phyloP scores from a whole-genome alignment of 1,140 invertebrate species.

The Globodera ellingtonae region DNA sequence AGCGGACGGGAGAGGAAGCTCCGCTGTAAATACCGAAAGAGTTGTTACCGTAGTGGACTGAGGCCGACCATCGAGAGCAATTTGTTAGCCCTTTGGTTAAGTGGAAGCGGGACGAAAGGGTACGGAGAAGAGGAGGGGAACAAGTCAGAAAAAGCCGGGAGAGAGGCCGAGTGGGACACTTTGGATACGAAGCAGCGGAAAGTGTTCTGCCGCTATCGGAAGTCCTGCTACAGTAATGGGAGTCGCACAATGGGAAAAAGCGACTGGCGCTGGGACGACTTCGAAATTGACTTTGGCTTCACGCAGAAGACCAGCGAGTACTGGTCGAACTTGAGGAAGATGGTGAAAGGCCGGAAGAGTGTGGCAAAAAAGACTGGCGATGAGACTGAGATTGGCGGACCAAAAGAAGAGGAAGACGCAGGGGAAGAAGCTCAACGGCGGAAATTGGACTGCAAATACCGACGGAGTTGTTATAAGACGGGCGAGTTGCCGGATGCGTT shows the following conservation, averaged over 20 bases:
- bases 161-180: neutral
- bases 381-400: neutral
- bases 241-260: neutral
- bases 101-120: neutral
- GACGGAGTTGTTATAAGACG: slow-evolving; percentile 41
- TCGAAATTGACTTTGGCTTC: neutral
- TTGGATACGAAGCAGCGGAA: slow-evolving; percentile 10
- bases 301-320: neutral
- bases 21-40: slow-evolving; percentile 23
- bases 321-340: neutral
- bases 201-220: slow-evolving; percentile 18
- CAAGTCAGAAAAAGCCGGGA: neutral
- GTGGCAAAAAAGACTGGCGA: neutral
- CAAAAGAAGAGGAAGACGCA: neutral
- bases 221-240: slow-evolving; percentile 15
- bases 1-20: slow-evolving; percentile 14
- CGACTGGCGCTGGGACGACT: neutral
- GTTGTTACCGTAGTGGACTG: slow-evolving; percentile 13
- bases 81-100: slow-evolving; percentile 11
- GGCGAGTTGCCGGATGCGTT: slow-evolving; percentile 27
- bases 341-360: neutral
- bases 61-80: slow-evolving; percentile 3
- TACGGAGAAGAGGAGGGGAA: neutral
- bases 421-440: neutral
- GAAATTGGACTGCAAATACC: slow-evolving; percentile 40